These are phyloP conservation scores for Rhagoletis pomonella DNA, from an alignment of 1,140 invertebrate genomes.

Conservation along the genomic window DNA sequence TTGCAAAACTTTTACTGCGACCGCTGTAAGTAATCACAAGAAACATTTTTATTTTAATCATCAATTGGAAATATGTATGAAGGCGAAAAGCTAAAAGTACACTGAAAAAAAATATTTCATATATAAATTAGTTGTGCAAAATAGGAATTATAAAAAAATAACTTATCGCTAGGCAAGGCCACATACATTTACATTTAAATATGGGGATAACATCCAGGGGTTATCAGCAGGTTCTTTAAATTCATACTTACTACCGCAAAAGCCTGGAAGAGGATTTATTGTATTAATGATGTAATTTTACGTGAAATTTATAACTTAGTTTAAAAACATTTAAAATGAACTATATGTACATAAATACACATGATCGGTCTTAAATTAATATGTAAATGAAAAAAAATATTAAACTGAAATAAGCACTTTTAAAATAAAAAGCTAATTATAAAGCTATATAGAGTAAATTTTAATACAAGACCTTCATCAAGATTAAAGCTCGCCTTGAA, in stretches of 20 bases:
- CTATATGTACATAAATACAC: background rate
- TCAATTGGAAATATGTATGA: constrained; percentile 27
- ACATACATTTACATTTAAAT: background rate
- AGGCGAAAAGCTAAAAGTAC: background rate
- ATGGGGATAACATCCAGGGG: constrained; percentile 59
- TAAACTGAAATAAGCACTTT: background rate
- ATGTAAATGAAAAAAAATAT: background rate
- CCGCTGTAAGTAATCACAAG: constrained; percentile 51
- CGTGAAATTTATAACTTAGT: background rate
- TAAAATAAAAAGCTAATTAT: background rate
- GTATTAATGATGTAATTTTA: background rate
- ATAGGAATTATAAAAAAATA: background rate
- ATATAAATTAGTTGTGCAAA: background rate
- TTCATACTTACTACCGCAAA: constrained; percentile 62
- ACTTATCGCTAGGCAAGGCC: background rate
- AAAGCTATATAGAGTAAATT: no score
- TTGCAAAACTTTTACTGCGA: constrained; percentile 51
- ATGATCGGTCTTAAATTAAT: no score
- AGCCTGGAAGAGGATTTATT: constrained; percentile 67
- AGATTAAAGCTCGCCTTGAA: no score
- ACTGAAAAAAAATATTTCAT: background rate
- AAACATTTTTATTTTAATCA: constrained; percentile 40
- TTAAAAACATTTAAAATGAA: constrained; percentile 15
- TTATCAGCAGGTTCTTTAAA: constrained; percentile 64
- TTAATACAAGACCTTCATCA: no score